Conservation (phyloP, 2,113 vertebrate species). For the Ceyx margarethae region DNA sequence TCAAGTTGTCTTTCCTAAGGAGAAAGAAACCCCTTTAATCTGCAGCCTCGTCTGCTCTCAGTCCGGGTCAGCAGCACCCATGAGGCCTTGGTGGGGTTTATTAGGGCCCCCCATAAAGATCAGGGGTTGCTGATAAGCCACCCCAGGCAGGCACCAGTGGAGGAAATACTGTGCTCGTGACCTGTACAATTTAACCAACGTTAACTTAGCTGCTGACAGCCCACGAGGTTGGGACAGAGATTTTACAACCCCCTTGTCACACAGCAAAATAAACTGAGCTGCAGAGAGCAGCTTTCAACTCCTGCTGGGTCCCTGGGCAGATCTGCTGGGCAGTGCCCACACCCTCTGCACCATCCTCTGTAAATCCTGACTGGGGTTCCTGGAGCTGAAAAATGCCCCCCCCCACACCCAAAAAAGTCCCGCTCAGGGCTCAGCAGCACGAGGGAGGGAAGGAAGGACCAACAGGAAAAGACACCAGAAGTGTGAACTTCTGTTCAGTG, state of each 20-base stretch:
- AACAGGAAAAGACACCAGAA: not conserved
- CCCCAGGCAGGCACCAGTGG: not conserved
- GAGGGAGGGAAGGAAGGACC: not conserved
- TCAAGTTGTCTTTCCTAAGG: rapidly evolving
- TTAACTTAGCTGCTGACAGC: not conserved
- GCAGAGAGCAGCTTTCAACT: not conserved
- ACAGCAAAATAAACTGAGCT: not conserved
- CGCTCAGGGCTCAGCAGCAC: rapidly evolving
- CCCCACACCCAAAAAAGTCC: not conserved
- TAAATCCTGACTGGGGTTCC: rapidly evolving
- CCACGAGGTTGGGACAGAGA: not conserved
- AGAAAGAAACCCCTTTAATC: not conserved
- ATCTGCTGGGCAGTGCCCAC: not conserved
- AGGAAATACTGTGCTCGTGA: not conserved
- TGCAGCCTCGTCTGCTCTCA: not conserved
- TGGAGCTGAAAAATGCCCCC: rapidly evolving
- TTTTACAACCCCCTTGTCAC: not conserved
- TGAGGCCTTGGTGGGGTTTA: not conserved
- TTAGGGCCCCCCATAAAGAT: conserved; percentile 33
- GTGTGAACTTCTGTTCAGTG: too few species aligned
- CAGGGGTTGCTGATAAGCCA: conserved; percentile 1
- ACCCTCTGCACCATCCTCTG: not conserved
- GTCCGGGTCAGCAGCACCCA: not conserved
- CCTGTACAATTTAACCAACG: not conserved
- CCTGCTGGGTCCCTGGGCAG: not conserved